Percentiles rank a stretch among this genome's conserved stretches.
These are phyloP conservation scores for Apogon hyalosoma DNA, from an alignment of 2,797 vertebrate genomes.

Conservation along the genomic window DNA sequence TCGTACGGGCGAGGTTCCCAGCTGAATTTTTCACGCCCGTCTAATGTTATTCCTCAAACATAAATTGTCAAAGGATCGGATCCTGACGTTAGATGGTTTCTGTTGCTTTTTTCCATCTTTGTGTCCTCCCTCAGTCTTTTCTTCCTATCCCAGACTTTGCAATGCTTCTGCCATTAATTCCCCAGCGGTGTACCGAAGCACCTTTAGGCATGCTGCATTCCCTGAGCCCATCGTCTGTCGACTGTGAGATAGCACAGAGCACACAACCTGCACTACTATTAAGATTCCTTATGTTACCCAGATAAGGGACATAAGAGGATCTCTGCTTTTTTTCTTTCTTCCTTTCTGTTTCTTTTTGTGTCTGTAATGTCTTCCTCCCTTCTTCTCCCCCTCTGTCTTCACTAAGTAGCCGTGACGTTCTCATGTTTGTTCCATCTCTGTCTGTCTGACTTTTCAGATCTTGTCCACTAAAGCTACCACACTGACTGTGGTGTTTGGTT, in stretches of 20 bases:
- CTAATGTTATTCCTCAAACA: constrained; percentile 50
- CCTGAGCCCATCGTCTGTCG: constrained; percentile 59
- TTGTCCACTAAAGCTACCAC: constrained; percentile 36
- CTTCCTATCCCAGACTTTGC: constrained; percentile 63
- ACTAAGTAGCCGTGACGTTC: constrained; percentile 17
- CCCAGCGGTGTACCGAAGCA: constrained; percentile 48
- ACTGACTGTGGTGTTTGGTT: constrained; percentile 40
- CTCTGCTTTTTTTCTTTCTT: constrained; percentile 56
- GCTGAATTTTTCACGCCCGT: constrained; percentile 49
- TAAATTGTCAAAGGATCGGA: constrained; percentile 54
- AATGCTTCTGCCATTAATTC: constrained; percentile 64
- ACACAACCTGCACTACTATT: constrained; percentile 65
- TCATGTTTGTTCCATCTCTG: constrained; percentile 24
- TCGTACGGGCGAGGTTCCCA: constrained; percentile 33
- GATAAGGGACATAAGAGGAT: constrained; percentile 67
- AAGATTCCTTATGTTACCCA: constrained; percentile 71
- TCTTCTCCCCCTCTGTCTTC: constrained; percentile 24
- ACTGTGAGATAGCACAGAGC: constrained; percentile 71
- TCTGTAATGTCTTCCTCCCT: constrained; percentile 36
- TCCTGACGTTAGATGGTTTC: constrained; percentile 49
- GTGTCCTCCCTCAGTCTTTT: constrained; percentile 59
- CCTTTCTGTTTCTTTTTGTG: constrained; percentile 39
- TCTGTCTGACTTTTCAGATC: constrained; percentile 34
- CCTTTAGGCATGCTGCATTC: constrained; percentile 58
- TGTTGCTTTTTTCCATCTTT: constrained; percentile 31